phyloP scores from a whole-genome alignment of 2,888 invertebrate species.

The Imbricaverruca yamaguchii region DNA sequence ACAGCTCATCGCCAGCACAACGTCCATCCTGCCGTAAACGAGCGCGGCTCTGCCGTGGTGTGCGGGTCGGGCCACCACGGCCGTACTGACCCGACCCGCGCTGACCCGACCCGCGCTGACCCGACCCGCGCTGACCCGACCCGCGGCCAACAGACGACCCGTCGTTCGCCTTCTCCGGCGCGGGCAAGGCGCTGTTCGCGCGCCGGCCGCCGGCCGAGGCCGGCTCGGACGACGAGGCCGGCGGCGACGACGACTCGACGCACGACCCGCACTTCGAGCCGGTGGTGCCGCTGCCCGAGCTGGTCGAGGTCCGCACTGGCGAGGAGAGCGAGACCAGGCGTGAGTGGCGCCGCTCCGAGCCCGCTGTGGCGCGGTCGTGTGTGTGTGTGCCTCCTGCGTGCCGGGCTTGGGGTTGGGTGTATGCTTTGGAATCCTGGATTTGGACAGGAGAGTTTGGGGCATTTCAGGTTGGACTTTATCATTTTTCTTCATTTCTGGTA shows the following conservation, averaged over 20 bases:
- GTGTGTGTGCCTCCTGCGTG: no score
- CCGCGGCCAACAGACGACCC: background rate
- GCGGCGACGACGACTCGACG: conserved; percentile 36
- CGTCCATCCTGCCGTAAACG: no score
- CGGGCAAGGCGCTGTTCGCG: conserved; percentile 29
- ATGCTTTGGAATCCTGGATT: no score
- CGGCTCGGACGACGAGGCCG: conserved; percentile 27
- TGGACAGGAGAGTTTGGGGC: no score
- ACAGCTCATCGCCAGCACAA: no score
- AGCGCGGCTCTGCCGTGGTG: no score
- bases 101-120: background rate
- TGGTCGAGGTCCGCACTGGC: conserved; percentile 41
- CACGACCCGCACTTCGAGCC: conserved; percentile 44
- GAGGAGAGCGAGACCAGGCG: conserved; percentile 40
- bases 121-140: no score
- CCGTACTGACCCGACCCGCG: background rate
- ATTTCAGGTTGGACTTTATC: no score
- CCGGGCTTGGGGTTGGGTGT: no score
- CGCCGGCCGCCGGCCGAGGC: conserved; percentile 9
- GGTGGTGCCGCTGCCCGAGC: conserved; percentile 41
- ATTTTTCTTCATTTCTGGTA: no score
- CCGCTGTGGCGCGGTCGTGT: no score
- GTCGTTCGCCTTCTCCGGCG: conserved; percentile 28
- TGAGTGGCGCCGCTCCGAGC: background rate
- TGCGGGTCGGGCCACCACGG: no score